Evolutionary conservation across 2,888 invertebrate genomes (phyloP).

Genomic region (Diarsia rubi): DNA sequence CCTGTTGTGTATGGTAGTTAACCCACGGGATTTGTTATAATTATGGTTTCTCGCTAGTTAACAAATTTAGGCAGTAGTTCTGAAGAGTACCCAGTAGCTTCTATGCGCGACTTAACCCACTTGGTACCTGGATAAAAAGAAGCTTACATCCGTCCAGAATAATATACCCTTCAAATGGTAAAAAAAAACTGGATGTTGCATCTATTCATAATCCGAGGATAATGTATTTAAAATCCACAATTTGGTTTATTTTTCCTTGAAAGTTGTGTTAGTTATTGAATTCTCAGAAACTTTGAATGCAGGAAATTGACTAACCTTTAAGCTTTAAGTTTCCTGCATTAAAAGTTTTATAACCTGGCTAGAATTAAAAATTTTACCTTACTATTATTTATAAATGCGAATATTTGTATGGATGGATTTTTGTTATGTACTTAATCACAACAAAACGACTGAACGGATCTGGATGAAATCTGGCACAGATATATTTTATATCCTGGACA

Average conservation of each 20-base stretch:
- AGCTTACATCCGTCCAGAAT: neutral
- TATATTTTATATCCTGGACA: neutral
- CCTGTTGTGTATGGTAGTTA: no score
- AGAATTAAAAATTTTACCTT: neutral
- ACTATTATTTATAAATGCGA: neutral
- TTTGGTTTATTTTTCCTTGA: neutral
- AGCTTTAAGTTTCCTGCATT: neutral
- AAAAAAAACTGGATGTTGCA: neutral
- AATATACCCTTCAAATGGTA: neutral
- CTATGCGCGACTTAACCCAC: neutral
- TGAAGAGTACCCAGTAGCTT: neutral
- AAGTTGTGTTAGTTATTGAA: neutral
- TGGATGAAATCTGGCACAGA: neutral
- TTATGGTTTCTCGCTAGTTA: no score
- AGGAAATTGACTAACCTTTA: no score
- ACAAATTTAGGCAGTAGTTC: no score
- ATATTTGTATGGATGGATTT: neutral
- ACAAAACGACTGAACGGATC: neutral
- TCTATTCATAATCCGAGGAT: neutral
- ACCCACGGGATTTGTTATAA: no score
- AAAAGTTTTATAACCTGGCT: neutral
- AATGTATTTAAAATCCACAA: neutral
- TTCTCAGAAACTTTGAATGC: neutral
- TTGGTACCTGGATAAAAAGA: neutral
- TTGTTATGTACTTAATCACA: neutral